Percentiles rank a stretch among this genome's conserved stretches.
Evolutionary conservation across 1,140 invertebrate species (phyloP).

Genomic region (Venturia canescens): DNA sequence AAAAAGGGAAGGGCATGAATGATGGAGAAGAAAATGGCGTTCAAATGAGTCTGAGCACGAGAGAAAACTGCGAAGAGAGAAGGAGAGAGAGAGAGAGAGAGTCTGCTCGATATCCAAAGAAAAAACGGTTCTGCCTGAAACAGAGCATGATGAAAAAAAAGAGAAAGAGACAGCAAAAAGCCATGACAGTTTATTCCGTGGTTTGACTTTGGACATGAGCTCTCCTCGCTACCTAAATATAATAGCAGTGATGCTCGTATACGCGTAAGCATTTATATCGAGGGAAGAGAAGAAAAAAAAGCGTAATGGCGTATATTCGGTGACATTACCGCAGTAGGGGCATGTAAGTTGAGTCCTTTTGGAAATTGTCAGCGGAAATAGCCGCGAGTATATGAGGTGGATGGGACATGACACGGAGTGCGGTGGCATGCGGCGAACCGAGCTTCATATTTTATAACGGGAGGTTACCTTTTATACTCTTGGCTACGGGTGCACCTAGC

Average conservation of each 20-base stretch:
- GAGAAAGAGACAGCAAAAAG: background rate
- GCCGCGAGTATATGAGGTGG: background rate
- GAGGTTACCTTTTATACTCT: constrained; percentile 64
- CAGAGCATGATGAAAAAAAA: background rate
- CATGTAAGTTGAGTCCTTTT: background rate
- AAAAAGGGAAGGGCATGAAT: constrained; percentile 20
- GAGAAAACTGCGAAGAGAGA: background rate
- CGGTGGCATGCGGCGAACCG: constrained; percentile 38
- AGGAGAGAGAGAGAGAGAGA: constrained; percentile 1
- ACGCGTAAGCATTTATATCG: background rate
- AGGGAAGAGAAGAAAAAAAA: background rate
- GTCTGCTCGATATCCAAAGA: background rate
- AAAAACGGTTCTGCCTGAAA: background rate
- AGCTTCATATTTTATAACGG: constrained; percentile 69
- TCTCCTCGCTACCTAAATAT: constrained; percentile 35
- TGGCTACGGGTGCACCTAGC: constrained; percentile 69
- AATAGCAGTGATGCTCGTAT: constrained; percentile 12
- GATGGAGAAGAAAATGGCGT: constrained; percentile 35
- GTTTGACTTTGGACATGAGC: constrained; percentile 30
- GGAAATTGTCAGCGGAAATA: constrained; percentile 18
- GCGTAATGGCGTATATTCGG: background rate
- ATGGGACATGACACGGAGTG: constrained; percentile 18
- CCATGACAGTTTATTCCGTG: constrained; percentile 34
- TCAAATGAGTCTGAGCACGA: constrained; percentile 26
- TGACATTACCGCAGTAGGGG: too few species aligned